Percentiles rank a stretch among this genome's conserved stretches.
Evolutionary conservation across 1,140 invertebrate species (phyloP).

Genomic region (Anastrepha obliqua): DNA sequence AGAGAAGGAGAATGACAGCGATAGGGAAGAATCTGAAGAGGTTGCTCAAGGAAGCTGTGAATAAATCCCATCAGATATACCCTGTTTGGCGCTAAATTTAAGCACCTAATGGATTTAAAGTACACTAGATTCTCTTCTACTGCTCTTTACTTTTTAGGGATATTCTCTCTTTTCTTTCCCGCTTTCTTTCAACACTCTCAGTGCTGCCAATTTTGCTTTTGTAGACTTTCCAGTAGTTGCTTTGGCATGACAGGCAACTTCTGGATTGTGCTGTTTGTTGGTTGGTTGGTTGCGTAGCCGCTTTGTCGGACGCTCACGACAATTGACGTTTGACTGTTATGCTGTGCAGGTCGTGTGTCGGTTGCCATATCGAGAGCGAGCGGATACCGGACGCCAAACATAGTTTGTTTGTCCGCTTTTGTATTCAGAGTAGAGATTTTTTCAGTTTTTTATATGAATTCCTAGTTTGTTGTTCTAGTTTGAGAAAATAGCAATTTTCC

Average conservation of each 20-base stretch:
- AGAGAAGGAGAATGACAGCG: neutral
- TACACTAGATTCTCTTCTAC: neutral
- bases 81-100: neutral
- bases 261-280: neutral
- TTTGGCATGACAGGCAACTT: neutral
- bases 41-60: neutral
- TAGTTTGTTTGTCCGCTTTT: neutral
- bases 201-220: neutral
- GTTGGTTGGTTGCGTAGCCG: neutral
- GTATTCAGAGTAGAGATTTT: neutral
- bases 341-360: neutral
- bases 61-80: neutral
- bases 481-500: neutral
- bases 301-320: neutral
- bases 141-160: neutral
- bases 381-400: neutral
- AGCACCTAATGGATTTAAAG: neutral
- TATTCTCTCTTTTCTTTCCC: neutral
- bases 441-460: neutral
- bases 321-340: neutral
- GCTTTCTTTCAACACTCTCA: neutral
- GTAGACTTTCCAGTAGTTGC: constrained; percentile 25
- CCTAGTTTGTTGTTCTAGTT: constrained; percentile 34
- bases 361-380: neutral
- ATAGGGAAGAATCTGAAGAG: neutral